Conservation (phyloP, 1,140 invertebrate species). For the Babylonia areolata region DNA sequence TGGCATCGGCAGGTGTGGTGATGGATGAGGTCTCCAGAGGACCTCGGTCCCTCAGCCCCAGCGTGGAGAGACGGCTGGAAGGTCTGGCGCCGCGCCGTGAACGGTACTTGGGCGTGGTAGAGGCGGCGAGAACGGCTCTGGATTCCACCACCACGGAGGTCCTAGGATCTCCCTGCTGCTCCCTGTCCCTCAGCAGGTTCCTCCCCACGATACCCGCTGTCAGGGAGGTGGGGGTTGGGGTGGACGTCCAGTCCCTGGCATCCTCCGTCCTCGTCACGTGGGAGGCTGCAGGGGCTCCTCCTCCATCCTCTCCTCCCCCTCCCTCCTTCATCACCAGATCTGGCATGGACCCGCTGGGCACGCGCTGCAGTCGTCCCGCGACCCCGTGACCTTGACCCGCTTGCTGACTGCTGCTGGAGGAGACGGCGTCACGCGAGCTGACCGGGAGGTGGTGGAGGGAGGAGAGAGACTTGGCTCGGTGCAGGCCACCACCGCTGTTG, state of each 20-base stretch:
- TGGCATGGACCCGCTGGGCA: neutral
- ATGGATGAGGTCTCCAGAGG: neutral
- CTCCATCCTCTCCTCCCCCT: too few species aligned
- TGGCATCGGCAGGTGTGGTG: neutral
- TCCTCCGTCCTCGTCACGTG: neutral
- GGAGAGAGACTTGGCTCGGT: conserved; percentile 9
- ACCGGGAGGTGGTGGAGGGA: neutral
- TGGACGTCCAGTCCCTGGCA: neutral
- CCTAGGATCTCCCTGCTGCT: neutral
- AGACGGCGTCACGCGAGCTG: neutral
- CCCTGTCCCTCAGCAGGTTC: neutral
- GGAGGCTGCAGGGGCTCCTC: neutral
- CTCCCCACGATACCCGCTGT: conserved; percentile 18
- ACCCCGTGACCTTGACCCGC: neutral
- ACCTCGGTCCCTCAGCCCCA: neutral
- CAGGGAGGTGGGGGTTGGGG: neutral
- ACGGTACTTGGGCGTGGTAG: neutral
- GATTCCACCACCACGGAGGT: neutral
- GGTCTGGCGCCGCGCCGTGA: neutral
- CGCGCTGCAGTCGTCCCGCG: neutral
- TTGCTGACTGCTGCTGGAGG: neutral
- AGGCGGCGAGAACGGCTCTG: neutral
- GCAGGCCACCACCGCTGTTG: neutral
- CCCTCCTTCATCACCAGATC: neutral
- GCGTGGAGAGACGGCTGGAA: neutral